Base-by-base conservation (phyloP, 2,888 invertebrate species). In the Cynaeus angustus region DNA sequence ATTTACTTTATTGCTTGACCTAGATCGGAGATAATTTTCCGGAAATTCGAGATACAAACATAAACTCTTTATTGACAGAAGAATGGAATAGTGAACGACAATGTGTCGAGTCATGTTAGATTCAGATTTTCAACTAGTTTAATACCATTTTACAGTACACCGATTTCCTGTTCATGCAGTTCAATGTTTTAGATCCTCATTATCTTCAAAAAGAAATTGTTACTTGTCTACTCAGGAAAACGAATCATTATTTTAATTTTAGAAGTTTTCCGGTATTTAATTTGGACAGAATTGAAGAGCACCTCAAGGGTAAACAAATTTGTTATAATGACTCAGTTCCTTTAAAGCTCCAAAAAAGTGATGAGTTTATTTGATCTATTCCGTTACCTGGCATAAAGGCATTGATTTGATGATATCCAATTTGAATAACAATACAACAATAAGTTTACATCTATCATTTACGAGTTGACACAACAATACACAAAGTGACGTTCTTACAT, bases 361-460 rank as follows among this genome's bases (percentile, higher is more conserved):
- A 56, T 41, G 43, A 30, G 43, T 59, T 59, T 59, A 59, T 59
- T 45, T 46, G 59, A 59, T 45, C 59, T 30, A 59, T 59, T 30
- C 14, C 33, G 16, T 45, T 59, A 30, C 26, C 13, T 45, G 21
- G 10, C 37, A 21, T 26, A 21, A 12, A 38, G 41, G 45, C 30
- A n/a, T 46, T 14, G 43, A 13, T 16, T 41, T 56, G 45, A 45
- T 59, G 30, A 46, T 59, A 59, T 59, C 59, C 33, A 59, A 59
- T 59, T 59, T 59, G 59, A 45, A 12, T 59, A 13, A 59, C 56
- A 56, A 56, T n/a, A 41, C 43, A 56, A 41, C 59, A 59, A 59
- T 59, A 59, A 28, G 26, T 43, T 43, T 26, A 16, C 12, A 26
- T 58, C 21, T 21, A 55, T 55, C 38, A 37, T 10, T 26, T 13